phyloP scores from a whole-genome alignment of 2,797 vertebrate genomes.

The Neomorphus geoffroyi region DNA sequence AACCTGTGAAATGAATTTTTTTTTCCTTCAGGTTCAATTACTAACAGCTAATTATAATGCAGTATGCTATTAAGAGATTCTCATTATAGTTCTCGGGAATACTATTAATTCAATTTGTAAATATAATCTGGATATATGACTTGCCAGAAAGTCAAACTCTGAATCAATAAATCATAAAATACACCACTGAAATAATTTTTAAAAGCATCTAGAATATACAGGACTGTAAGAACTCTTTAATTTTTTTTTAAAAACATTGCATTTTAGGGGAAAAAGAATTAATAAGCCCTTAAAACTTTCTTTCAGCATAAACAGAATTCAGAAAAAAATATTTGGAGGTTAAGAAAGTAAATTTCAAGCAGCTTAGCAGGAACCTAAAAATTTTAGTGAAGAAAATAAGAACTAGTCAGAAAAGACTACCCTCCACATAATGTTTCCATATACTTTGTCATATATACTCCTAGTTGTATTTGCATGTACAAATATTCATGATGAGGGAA shows the following conservation, averaged over 20 bases:
- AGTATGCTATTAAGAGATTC: not conserved
- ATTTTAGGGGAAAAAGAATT: fast-evolving
- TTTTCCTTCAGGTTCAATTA: not conserved
- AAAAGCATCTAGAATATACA: not conserved
- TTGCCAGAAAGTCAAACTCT: not conserved
- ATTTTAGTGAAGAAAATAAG: not conserved
- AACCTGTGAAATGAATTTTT: not conserved
- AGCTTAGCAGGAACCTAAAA: not conserved
- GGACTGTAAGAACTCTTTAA: not conserved
- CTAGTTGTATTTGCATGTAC: not conserved
- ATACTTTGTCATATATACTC: not conserved
- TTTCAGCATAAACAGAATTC: not conserved
- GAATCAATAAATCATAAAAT: not conserved
- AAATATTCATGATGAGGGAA: not conserved
- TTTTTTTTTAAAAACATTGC: not conserved
- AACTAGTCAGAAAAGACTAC: not conserved
- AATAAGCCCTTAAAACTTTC: not conserved
- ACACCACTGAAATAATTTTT: not conserved
- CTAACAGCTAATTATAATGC: not conserved
- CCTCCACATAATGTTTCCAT: not conserved
- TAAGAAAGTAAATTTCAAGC: not conserved
- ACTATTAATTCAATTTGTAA: not conserved
- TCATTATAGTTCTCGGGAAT: not conserved
- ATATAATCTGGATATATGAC: not conserved
- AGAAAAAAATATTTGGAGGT: not conserved